Evolutionary conservation across 2,113 vertebrate species (phyloP).

Genomic region (Ovibos moschatus): DNA sequence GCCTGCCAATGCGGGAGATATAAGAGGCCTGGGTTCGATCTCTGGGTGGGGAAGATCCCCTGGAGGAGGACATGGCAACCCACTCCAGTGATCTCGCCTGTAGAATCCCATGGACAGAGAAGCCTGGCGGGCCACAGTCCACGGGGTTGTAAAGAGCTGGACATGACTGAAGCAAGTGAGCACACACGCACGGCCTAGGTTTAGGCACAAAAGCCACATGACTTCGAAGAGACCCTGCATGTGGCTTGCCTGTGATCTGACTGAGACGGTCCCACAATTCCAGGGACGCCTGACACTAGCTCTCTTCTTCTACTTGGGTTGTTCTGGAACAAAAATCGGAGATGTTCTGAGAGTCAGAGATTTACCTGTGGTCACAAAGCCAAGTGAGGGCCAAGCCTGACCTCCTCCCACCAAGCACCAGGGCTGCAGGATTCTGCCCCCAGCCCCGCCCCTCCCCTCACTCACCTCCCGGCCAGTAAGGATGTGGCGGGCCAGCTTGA

Average conservation of each 20-base stretch:
- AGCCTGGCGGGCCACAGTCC: not conserved
- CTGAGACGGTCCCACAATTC: not conserved
- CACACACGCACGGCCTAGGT: not conserved
- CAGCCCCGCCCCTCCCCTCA: fast-evolving
- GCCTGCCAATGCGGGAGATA: not conserved
- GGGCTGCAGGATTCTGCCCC: fast-evolving
- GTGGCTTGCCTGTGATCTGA: not conserved
- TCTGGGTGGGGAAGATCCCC: not conserved
- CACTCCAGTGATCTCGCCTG: not conserved
- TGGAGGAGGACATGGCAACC: not conserved
- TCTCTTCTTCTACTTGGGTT: not conserved
- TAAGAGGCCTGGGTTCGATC: not conserved
- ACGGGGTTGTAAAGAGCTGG: not conserved
- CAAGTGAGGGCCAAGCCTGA: fast-evolving
- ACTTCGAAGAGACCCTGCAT: not conserved
- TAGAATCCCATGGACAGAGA: not conserved
- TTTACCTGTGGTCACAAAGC: not conserved
- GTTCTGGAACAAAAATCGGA: not conserved
- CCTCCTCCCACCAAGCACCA: fast-evolving
- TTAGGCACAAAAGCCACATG: not conserved
- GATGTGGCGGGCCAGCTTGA: constrained; percentile 93
- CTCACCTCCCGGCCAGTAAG: constrained; percentile 91
- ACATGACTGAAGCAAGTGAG: fast-evolving
- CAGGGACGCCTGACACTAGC: not conserved
- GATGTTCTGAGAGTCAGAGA: not conserved